A percentile compares a stretch with the other conserved stretches of the same genome.
These are phyloP conservation scores for Catostomus latipinnis DNA, from an alignment of 2,797 vertebrate species.

Conservation along the genomic window DNA sequence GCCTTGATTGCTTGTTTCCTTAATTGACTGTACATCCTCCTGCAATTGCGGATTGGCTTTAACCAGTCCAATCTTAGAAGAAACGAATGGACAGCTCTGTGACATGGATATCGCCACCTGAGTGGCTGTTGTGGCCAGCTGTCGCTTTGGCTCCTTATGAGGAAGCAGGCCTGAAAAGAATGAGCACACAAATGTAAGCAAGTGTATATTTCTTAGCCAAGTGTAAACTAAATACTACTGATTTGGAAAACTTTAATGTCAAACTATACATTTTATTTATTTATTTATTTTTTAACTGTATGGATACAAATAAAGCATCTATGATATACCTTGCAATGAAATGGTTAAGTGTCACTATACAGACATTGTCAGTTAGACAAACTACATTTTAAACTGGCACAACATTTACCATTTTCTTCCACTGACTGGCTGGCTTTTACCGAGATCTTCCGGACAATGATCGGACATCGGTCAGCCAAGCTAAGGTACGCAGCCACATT, in stretches of 20 bases:
- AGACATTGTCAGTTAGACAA: no score
- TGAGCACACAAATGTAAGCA: not conserved
- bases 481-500: slow-evolving; percentile 76
- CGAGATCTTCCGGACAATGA: slow-evolving; percentile 79
- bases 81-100: slow-evolving; percentile 86
- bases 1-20: slow-evolving; percentile 55
- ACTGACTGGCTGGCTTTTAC: slow-evolving; percentile 58
- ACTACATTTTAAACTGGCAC: not conserved
- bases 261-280: no score
- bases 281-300: no score
- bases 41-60: slow-evolving; percentile 86
- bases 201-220: no score
- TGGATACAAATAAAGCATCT: not conserved
- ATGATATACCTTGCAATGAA: not conserved
- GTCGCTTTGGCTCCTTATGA: slow-evolving; percentile 64
- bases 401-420: slow-evolving; percentile 57
- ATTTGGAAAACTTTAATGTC: no score
- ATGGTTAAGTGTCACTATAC: not conserved
- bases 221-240: no score
- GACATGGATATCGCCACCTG: slow-evolving; percentile 75
- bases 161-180: slow-evolving; percentile 35
- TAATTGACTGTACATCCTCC: slow-evolving; percentile 78
- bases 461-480: slow-evolving; percentile 83
- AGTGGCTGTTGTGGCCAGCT: slow-evolving; percentile 71
- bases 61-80: slow-evolving; percentile 84